Evolutionary conservation across 2,888 invertebrate species (phyloP), one percentile per base, ranked within the genome.

Genomic region (Laothoe populi): DNA sequence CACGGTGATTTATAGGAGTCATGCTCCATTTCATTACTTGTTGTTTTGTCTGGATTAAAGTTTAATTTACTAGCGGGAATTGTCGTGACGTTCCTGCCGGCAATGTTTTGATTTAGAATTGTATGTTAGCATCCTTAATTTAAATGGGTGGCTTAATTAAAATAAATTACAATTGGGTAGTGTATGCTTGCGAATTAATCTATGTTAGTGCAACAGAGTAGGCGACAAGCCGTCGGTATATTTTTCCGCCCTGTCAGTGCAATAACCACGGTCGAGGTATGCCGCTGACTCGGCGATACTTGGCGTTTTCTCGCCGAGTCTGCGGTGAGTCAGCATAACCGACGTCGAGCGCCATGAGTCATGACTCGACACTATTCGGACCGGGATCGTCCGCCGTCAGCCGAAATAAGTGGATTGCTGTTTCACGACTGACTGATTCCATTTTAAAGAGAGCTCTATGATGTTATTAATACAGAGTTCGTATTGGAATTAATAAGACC

Each of bases 391-490:
- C 81, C 73, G 81, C 80, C 84, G 83, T 85, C 85, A 84, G 84
- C 86, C 79, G 83, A 86, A 90, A 90, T 90, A 90, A 90, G 86
- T 90, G 83, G 86, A 90, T 90, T 88, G 87, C 84, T 79, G 77
- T 83, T 88, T 85, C 85, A 88, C 86, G 86, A 75, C 75, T 82
- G 78, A 86, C 84, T 82, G 84, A 83, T 82, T 86, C 78, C 78
- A 79, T 86, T 87, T 83, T 80, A 81, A 86, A 86, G 77, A 79
- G 77, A 74, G 73, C 74, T 77, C 76, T 78, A 70, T 81, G 77
- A 81, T 82, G 79, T 79, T 78, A 81, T 84, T 82, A 82, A 78
- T 77, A 70, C 70, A 70, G 70, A 75, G 69, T 64, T 62, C 61
- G 31, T 57, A 26, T 63, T 35, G 35, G 23, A 59, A 46, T 64